A percentile compares a stretch with the other conserved stretches of the same genome.
These are phyloP conservation scores for Gorsachius magnificus DNA, from an alignment of 2,797 vertebrate genomes.

Conservation along the genomic window DNA sequence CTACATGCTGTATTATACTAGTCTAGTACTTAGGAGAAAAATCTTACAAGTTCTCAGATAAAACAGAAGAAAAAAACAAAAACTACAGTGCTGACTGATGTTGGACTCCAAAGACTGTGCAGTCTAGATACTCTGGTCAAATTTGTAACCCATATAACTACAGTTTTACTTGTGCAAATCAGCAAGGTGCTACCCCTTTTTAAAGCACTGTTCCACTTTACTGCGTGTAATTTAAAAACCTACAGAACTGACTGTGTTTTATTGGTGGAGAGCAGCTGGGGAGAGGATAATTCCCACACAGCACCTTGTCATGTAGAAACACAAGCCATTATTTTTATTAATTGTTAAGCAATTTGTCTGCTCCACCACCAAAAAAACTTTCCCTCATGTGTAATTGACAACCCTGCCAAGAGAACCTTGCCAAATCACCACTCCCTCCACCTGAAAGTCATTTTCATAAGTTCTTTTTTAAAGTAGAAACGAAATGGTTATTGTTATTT, in stretches of 20 bases:
- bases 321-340: conserved; percentile 47
- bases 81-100: neutral
- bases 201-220: neutral
- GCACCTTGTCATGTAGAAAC: neutral
- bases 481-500: conserved; percentile 38
- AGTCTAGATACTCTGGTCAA: neutral
- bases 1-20: neutral
- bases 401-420: conserved; percentile 4
- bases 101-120: neutral
- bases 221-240: neutral
- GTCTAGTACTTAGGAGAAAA: neutral
- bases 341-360: conserved; percentile 54
- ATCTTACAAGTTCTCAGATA: neutral
- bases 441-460: conserved; percentile 55
- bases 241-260: neutral
- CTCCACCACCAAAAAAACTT: conserved; percentile 55
- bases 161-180: neutral
- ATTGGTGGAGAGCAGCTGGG: conserved; percentile 17
- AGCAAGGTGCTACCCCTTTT: neutral
- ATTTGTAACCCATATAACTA: neutral
- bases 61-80: neutral
- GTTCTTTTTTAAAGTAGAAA: conserved; percentile 47
- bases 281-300: conserved; percentile 18
- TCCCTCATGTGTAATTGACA: conserved; percentile 32
- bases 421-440: conserved; percentile 61